Evolutionary conservation across 2,888 invertebrate genomes (phyloP).

Genomic region (Polyommatus iphigenia): DNA sequence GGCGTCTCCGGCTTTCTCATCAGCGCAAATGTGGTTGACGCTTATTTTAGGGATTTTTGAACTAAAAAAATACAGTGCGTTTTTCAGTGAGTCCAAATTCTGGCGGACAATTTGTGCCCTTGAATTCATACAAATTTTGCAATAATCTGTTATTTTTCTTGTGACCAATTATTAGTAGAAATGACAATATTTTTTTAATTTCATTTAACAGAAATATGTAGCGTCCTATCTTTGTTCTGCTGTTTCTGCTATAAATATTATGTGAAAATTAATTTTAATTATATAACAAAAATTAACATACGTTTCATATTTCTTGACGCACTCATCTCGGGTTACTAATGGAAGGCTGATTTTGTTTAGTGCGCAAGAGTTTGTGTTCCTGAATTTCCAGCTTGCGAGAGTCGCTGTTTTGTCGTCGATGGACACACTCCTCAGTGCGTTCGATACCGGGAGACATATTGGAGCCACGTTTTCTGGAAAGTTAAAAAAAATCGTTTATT

Average conservation of each 20-base stretch:
- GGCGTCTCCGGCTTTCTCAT: conserved; percentile 73
- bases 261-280: neutral
- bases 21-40: conserved; percentile 52
- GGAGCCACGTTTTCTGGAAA: conserved; percentile 38
- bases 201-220: no score
- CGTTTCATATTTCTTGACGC: conserved; percentile 6
- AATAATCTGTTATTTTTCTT: no score
- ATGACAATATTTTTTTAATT: no score
- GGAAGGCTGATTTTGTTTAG: conserved; percentile 36
- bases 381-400: conserved; percentile 38
- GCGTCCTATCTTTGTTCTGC: no score
- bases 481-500: neutral
- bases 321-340: conserved; percentile 23
- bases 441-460: conserved; percentile 38
- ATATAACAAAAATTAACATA: neutral
- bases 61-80: neutral
- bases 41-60: neutral
- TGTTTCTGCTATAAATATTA: neutral
- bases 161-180: no score
- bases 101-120: no score
- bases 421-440: conserved; percentile 15
- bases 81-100: neutral
- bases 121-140: no score
- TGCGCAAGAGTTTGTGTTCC: conserved; percentile 29
- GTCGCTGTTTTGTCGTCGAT: conserved; percentile 34